phyloP scores from a whole-genome alignment of 2,797 vertebrate genomes.

The Pelobates cultripes region DNA sequence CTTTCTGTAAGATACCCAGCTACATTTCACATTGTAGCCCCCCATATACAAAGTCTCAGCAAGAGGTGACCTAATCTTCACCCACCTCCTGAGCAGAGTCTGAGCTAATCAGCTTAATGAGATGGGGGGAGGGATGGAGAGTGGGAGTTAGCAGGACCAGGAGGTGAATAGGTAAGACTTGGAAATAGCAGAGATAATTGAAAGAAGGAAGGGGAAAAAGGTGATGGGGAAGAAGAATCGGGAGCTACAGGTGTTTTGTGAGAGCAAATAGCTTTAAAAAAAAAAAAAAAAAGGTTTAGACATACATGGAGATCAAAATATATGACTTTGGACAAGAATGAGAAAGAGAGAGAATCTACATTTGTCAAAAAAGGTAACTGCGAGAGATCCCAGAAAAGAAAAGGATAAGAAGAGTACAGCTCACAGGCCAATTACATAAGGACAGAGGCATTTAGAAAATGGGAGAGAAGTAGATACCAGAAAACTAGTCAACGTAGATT shows the following conservation, averaged over 20 bases:
- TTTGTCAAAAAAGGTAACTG: neutral
- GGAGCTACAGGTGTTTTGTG: no score
- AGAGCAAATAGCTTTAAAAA: neutral
- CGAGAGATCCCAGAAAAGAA: neutral
- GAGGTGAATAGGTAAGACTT: slow-evolving; percentile 5
- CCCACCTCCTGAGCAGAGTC: slow-evolving; percentile 52
- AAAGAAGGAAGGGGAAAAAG: neutral
- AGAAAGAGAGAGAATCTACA: neutral
- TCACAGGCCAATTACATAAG: neutral
- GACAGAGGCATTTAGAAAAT: neutral
- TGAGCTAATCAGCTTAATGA: slow-evolving; percentile 53
- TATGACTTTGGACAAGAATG: neutral
- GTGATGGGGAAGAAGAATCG: no score
- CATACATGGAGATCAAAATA: neutral
- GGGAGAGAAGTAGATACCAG: neutral
- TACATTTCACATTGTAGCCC: slow-evolving; percentile 10
- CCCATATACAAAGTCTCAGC: slow-evolving; percentile 18
- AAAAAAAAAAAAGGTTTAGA: neutral
- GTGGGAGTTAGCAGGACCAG: neutral
- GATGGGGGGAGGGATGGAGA: slow-evolving; percentile 50
- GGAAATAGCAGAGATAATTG: neutral
- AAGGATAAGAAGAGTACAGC: neutral
- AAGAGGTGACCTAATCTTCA: slow-evolving; percentile 52
- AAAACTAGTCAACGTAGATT: no score
- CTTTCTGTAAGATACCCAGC: slow-evolving; percentile 5